phyloP scores from a whole-genome alignment of 2,888 invertebrate species.

The Bimastos eiseni region DNA sequence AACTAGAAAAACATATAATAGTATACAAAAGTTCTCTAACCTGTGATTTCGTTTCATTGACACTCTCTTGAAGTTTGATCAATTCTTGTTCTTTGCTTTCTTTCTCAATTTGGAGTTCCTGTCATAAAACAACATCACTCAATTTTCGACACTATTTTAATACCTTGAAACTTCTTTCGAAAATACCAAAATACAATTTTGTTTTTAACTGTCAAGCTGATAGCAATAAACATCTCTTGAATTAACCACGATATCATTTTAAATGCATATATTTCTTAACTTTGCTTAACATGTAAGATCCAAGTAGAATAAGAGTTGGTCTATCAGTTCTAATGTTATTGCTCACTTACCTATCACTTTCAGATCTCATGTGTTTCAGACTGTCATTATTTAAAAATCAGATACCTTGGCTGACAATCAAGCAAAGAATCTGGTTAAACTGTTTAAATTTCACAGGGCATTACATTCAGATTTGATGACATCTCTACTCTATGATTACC shows the following conservation, averaged over 20 bases:
- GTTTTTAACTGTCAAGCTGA: neutral
- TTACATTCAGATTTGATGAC: too few relatives aligned
- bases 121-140: constrained; percentile 25
- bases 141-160: neutral
- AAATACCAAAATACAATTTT: neutral
- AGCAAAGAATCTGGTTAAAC: too few relatives aligned
- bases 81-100: constrained; percentile 73
- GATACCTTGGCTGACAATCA: too few relatives aligned
- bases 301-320: neutral
- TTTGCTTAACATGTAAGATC: neutral
- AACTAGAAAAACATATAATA: too few relatives aligned
- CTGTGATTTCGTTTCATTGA: constrained; percentile 68
- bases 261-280: neutral
- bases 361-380: too few relatives aligned
- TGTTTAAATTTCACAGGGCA: too few relatives aligned
- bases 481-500: too few relatives aligned
- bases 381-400: too few relatives aligned
- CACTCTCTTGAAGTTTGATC: constrained; percentile 54
- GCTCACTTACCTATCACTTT: too few relatives aligned
- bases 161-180: neutral
- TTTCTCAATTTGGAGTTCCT: constrained; percentile 73
- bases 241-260: neutral
- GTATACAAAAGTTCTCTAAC: constrained; percentile 44
- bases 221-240: neutral
- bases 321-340: neutral